phyloP scores from a whole-genome alignment of 2,888 invertebrate genomes.

The Alentia gelatinosa region DNA sequence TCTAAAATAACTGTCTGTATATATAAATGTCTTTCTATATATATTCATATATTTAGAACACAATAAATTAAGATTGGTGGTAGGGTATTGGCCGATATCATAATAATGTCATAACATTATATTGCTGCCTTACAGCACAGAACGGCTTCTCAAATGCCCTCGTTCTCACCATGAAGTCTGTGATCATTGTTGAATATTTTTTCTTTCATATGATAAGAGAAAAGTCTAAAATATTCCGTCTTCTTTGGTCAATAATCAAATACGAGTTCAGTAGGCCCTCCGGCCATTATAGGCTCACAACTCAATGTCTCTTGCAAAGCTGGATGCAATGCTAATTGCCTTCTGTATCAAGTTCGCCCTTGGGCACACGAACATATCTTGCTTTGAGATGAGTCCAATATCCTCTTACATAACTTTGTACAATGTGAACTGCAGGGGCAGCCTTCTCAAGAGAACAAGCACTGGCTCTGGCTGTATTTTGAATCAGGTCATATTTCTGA shows the following conservation, averaged over 20 bases:
- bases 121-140: not conserved
- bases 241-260: not conserved
- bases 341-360: not conserved
- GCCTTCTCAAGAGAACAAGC: too few relatives aligned
- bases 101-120: too few relatives aligned
- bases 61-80: constrained; percentile 28
- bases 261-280: not conserved
- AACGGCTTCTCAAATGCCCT: not conserved
- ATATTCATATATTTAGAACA: not conserved
- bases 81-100: too few relatives aligned
- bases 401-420: too few relatives aligned
- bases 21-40: too few relatives aligned
- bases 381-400: too few relatives aligned
- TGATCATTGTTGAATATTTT: not conserved
- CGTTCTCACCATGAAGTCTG: not conserved
- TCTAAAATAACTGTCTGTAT: too few relatives aligned
- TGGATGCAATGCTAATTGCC: not conserved
- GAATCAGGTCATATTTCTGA: not conserved
- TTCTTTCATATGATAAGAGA: not conserved
- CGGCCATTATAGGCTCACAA: not conserved
- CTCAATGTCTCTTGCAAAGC: not conserved
- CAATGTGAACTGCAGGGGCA: too few relatives aligned
- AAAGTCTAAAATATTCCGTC: not conserved
- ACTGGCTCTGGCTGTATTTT: not conserved
- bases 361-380: not conserved